A percentile compares a stretch with the other conserved stretches of the same genome.
These are phyloP conservation scores for Idaea straminata DNA, from an alignment of 2,888 invertebrate species.

Conservation along the genomic window DNA sequence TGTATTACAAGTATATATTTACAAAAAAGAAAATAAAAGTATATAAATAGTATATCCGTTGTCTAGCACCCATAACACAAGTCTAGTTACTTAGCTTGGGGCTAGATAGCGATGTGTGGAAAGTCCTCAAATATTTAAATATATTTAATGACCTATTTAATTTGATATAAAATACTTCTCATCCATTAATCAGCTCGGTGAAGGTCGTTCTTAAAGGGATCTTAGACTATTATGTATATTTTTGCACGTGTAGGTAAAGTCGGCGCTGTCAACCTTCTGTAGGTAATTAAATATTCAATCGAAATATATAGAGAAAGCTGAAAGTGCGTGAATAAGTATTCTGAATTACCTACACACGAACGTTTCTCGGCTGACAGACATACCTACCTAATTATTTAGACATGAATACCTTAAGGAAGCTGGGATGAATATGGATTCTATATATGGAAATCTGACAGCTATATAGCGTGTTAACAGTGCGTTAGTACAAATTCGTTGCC, in stretches of 20 bases:
- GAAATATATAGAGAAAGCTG: background rate
- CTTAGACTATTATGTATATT: too few species aligned
- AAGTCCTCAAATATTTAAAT: too few species aligned
- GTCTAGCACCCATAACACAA: too few species aligned
- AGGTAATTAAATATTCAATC: slow-evolving; percentile 1
- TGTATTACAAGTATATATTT: too few species aligned
- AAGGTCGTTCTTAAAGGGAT: background rate
- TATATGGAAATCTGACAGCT: background rate
- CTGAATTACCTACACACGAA: background rate
- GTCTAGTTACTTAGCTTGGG: too few species aligned
- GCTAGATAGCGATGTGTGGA: too few species aligned
- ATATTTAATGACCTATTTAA: too few species aligned
- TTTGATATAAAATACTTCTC: too few species aligned
- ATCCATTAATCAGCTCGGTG: background rate
- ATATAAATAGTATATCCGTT: too few species aligned
- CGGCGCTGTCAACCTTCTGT: background rate
- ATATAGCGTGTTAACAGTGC: too few species aligned
- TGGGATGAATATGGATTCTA: background rate
- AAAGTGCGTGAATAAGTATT: background rate
- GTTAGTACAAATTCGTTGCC: too few species aligned
- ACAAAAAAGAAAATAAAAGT: too few species aligned
- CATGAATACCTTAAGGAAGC: background rate
- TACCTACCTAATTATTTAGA: background rate
- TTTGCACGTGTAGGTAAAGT: background rate
- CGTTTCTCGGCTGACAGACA: background rate